Evolutionary conservation across 2,113 vertebrate genomes (phyloP).

Genomic region (Thymallus thymallus): DNA sequence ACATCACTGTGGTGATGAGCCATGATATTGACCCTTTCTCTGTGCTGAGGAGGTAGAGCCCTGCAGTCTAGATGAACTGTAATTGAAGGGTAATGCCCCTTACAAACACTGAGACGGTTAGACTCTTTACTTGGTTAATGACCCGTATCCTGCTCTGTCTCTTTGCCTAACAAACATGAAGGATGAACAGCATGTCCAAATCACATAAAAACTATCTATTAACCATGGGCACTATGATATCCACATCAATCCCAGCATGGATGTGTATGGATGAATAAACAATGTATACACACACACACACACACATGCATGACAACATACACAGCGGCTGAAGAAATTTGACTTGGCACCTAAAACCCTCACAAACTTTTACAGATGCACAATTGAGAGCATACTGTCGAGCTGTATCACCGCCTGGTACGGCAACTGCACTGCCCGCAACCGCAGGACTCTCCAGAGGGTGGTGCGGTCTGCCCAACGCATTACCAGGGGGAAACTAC

Average conservation of each 20-base stretch:
- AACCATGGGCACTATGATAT: neutral
- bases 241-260: neutral
- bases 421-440: too few species aligned
- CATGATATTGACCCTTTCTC: conserved; percentile 42
- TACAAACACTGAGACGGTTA: conserved; percentile 34
- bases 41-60: conserved; percentile 22
- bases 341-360: too few species aligned
- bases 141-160: conserved; percentile 32
- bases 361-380: too few species aligned
- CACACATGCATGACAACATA: neutral
- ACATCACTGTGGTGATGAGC: neutral
- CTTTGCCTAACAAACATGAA: conserved; percentile 26
- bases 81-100: conserved; percentile 52
- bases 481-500: too few species aligned
- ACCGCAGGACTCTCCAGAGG: too few species aligned
- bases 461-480: too few species aligned
- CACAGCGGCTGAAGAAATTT: too few species aligned
- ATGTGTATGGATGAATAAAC: neutral
- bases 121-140: conserved; percentile 34
- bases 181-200: conserved; percentile 19
- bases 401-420: too few species aligned
- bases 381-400: too few species aligned
- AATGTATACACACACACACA: neutral
- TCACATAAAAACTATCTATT: neutral
- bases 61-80: conserved; percentile 44